Conservation (phyloP, 1,140 invertebrate species). For the Prorops nasuta region DNA sequence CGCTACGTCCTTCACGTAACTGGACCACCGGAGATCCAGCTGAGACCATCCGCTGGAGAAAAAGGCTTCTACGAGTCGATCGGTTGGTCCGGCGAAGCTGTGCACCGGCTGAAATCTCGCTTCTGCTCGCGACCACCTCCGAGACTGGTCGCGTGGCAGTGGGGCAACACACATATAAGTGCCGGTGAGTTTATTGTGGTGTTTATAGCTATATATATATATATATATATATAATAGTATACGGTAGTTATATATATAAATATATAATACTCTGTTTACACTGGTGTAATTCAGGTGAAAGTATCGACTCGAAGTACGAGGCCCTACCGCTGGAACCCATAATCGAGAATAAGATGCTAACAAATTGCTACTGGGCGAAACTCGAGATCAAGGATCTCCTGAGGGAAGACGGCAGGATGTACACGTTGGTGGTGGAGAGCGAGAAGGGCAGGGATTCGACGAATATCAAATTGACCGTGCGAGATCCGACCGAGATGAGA, state of each 20-base stretch:
- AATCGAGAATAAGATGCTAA: constrained; percentile 44
- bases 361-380: constrained; percentile 53
- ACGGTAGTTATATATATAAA: no score
- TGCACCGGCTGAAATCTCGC: constrained; percentile 42
- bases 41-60: constrained; percentile 31
- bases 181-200: constrained; percentile 42
- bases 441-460: constrained; percentile 51
- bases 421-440: constrained; percentile 49
- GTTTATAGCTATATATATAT: no score
- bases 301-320: constrained; percentile 49
- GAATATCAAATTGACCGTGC: constrained; percentile 42
- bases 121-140: constrained; percentile 53
- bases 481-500: constrained; percentile 48
- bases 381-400: constrained; percentile 49
- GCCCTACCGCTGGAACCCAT: constrained; percentile 48
- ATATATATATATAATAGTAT: no score
- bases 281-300: constrained; percentile 50
- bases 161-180: constrained; percentile 52
- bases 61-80: constrained; percentile 43
- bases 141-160: constrained; percentile 50
- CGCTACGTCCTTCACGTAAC: constrained; percentile 47
- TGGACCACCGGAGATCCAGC: constrained; percentile 51
- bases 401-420: constrained; percentile 46
- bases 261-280: no score
- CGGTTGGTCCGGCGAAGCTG: constrained; percentile 47